A percentile compares a stretch with the other conserved stretches of the same genome.
Conservation (phyloP, 2,113 vertebrate species). For the Pachypanchax playfairii region DNA sequence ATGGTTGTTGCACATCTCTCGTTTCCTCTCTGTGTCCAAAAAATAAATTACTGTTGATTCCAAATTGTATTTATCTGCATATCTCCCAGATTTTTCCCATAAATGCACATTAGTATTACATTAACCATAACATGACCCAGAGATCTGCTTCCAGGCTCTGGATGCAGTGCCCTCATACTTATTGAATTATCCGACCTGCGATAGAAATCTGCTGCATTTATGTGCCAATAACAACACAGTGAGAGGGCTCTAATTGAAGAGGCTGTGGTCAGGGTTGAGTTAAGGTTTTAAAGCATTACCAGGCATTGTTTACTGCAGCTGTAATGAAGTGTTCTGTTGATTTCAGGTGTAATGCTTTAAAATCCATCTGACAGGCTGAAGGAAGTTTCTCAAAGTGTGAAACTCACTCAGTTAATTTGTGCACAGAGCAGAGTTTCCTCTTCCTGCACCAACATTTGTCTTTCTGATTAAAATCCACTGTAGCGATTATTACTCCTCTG, state of each 20-base stretch:
- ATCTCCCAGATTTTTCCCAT: slow-evolving; percentile 64
- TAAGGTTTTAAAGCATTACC: slow-evolving; percentile 71
- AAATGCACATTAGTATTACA: slow-evolving; percentile 61
- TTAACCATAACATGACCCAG: slow-evolving; percentile 61
- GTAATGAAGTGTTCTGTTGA: slow-evolving; percentile 67
- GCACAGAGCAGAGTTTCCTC: slow-evolving; percentile 5
- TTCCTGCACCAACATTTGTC: slow-evolving; percentile 42
- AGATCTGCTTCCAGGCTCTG: slow-evolving; percentile 64
- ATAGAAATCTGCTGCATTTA: slow-evolving; percentile 80
- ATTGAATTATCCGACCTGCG: slow-evolving; percentile 82
- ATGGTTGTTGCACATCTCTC: slow-evolving; percentile 23
- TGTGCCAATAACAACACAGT: slow-evolving; percentile 81
- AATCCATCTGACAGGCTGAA: slow-evolving; percentile 29
- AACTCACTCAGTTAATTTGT: slow-evolving; percentile 18
- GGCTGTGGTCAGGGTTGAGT: slow-evolving; percentile 67
- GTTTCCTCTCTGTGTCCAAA: slow-evolving; percentile 27
- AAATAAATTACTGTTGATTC: slow-evolving; percentile 41
- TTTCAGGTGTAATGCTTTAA: slow-evolving; percentile 58
- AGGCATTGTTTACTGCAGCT: slow-evolving; percentile 65
- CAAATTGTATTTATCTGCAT: slow-evolving; percentile 49
- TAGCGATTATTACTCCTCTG: slow-evolving; percentile 50
- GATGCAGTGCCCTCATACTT: slow-evolving; percentile 73
- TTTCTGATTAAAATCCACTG: slow-evolving; percentile 43
- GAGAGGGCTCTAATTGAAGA: slow-evolving; percentile 75
- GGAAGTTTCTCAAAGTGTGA: slow-evolving; percentile 21